Conservation (phyloP, 2,113 vertebrate species). For the Ceyx margarethae region DNA sequence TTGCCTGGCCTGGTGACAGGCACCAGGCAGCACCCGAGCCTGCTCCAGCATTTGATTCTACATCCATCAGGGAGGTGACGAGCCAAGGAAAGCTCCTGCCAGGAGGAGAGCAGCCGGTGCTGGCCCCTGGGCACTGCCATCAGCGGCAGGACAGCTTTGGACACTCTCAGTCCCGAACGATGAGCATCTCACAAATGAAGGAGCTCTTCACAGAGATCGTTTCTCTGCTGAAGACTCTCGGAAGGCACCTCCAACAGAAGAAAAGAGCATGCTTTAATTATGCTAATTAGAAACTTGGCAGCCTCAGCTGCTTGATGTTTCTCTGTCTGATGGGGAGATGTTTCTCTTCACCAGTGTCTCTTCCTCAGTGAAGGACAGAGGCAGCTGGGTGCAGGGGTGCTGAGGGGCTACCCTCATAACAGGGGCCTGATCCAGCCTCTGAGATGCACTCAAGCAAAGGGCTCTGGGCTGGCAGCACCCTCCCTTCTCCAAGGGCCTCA, state of each 20-base stretch:
- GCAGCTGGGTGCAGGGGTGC: not conserved
- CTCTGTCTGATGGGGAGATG: not conserved
- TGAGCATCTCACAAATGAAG: not conserved
- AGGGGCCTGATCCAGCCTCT: not conserved
- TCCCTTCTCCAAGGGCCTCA: not conserved
- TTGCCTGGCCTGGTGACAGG: not conserved
- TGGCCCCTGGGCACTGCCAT: accelerated
- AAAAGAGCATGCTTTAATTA: not conserved
- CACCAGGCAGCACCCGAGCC: accelerated
- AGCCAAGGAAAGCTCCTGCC: not conserved
- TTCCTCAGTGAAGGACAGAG: not conserved
- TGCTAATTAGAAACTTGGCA: slow-evolving; percentile 1
- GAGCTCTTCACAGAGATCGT: not conserved
- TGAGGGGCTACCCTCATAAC: not conserved
- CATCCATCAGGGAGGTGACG: accelerated
- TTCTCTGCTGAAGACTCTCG: not conserved
- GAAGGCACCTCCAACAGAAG: not conserved
- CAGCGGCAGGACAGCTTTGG: not conserved
- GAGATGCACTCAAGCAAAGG: accelerated
- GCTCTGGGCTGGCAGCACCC: not conserved
- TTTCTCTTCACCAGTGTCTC: not conserved
- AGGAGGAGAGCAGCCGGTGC: not conserved
- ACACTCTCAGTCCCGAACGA: not conserved
- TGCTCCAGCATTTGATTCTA: accelerated
- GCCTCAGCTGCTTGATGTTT: not conserved